Evolutionary conservation across 2,888 invertebrate genomes (phyloP), one percentile per base, ranked within the genome.

Genomic region (Campopleginae sp.): DNA sequence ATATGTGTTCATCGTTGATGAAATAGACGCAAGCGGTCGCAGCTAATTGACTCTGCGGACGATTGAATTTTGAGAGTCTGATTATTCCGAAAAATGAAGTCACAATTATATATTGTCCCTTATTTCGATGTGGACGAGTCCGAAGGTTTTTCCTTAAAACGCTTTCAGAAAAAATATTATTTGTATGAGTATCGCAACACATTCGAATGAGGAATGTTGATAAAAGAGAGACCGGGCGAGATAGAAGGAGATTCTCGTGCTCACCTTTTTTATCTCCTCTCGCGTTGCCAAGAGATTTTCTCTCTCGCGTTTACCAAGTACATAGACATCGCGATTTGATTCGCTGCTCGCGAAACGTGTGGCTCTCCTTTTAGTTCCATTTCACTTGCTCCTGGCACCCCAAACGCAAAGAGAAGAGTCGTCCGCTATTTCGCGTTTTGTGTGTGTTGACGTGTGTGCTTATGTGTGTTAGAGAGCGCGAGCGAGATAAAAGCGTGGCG

Each of bases 241-340:
- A 42, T 46, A 63, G 65, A 44, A 31, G 65, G 31, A 72, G 14
- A 27, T 27, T 65, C 54, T 46, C n/a, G 80, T 72, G 33, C 63
- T n/a, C 19, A 6, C 38, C 33, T 65, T 33, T n/a, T n/a, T n/a
- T n/a, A n/a, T n/a, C 48, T 61, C 33, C 42, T 46, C 19, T 19
- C 33, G 42, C 38, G 38, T 19, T 31, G 42, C 61, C 78, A 61
- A 79, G 68, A 61, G 70, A 79, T 70, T 44, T 80, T 42, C 72
- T 78, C 58, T 58, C 88, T 83, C 88, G 89, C 88, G 89, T 90
- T 90, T 89, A 86, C 88, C 88, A 81, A 89, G 89, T 86, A 89
- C 74, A 80, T 80, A 76, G 88, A 90, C 89, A 89, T 78, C 87
- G 87, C 88, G 88, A 89, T 90, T 92, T 91, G 90, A 92, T 92